Percentiles rank a stretch among this genome's conserved stretches.
These are phyloP conservation scores for Cochlearius cochlearius DNA, from an alignment of 2,113 vertebrate genomes.

Conservation along the genomic window DNA sequence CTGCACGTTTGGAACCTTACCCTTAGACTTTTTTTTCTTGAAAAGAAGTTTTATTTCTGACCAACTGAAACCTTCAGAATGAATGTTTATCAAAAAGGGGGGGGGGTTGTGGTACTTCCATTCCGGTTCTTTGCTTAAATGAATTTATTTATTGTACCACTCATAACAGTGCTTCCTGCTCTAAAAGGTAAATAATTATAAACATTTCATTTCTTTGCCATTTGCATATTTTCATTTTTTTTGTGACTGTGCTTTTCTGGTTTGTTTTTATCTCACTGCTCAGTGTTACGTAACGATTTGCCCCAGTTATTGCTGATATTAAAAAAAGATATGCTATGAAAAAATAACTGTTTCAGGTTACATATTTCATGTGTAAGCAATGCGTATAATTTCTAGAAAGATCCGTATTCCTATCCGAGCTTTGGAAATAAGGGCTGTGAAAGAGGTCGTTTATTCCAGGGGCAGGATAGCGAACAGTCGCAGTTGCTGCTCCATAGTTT, in stretches of 20 bases:
- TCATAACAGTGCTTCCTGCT: neutral
- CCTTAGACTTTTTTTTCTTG: neutral
- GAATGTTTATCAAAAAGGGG: neutral
- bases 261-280: neutral
- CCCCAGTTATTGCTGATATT: neutral
- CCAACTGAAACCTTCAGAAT: neutral
- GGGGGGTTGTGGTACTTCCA: neutral
- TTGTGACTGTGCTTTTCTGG: neutral
- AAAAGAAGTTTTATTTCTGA: neutral
- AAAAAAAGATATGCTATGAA: neutral
- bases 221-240: neutral
- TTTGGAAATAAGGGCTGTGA: neutral
- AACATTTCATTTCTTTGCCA: neutral
- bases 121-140: neutral
- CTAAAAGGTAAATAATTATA: neutral
- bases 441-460: neutral
- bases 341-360: neutral
- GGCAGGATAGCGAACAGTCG: neutral
- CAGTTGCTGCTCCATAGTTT: neutral
- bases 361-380: neutral
- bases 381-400: neutral
- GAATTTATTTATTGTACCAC: neutral
- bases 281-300: neutral
- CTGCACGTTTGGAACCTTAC: neutral
- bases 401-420: neutral